Evolutionary conservation across 2,888 invertebrate genomes (phyloP).

Genomic region (Masnerella sp.): DNA sequence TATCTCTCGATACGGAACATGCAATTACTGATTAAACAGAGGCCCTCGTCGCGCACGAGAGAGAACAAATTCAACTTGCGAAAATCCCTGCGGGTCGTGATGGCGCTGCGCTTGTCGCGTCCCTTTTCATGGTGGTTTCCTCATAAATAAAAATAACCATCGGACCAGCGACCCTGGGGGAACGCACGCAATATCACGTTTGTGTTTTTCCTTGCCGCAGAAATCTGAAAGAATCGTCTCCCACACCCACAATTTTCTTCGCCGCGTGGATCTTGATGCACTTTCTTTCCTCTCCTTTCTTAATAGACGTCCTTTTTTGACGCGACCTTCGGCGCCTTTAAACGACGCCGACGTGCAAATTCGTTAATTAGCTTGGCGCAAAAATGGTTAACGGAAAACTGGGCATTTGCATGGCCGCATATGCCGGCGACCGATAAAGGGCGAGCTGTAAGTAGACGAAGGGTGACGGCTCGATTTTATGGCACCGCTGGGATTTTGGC

Average conservation of each 20-base stretch:
- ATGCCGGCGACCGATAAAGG: conserved; percentile 49
- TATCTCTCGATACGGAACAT: conserved; percentile 48
- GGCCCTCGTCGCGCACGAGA: conserved; percentile 55
- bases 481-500: conserved; percentile 74
- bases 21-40: conserved; percentile 57
- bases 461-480: conserved; percentile 70
- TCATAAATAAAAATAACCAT: conserved; percentile 78
- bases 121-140: conserved; percentile 77
- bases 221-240: conserved; percentile 72
- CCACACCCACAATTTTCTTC: conserved; percentile 55
- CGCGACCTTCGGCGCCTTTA: conserved; percentile 4
- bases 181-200: conserved; percentile 73
- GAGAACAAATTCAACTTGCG: conserved; percentile 74
- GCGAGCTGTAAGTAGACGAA: conserved; percentile 50
- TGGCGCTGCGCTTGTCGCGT: conserved; percentile 67
- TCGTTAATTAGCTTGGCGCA: neutral
- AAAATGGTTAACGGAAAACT: neutral
- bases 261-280: conserved; percentile 61
- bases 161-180: conserved; percentile 68
- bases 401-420: conserved; percentile 14
- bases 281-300: too few relatives aligned
- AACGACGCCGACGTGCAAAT: neutral
- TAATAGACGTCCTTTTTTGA: conserved; percentile 15
- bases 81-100: conserved; percentile 74
- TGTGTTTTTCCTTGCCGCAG: conserved; percentile 63